Percentiles rank a stretch among this genome's conserved stretches.
phyloP scores from a whole-genome alignment of 2,888 invertebrate genomes.

The Melanostoma scalare region DNA sequence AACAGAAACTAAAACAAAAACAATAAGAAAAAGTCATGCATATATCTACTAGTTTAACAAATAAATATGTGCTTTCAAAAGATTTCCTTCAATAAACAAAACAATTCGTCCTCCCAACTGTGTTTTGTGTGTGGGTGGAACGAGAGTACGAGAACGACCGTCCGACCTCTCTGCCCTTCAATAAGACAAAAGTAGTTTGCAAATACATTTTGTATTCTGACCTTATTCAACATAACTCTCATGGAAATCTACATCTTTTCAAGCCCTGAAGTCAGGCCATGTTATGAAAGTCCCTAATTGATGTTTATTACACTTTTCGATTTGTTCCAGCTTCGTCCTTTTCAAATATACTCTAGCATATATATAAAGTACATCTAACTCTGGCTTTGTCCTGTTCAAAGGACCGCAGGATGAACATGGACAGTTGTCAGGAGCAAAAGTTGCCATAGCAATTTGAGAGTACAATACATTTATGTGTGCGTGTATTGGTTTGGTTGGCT shows the following conservation, averaged over 20 bases:
- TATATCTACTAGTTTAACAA: slow-evolving; percentile 17
- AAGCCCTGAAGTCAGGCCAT: slow-evolving; percentile 58
- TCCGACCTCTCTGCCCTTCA: not conserved
- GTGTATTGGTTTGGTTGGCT: slow-evolving; percentile 21
- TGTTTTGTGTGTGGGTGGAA: no score
- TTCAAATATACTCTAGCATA: slow-evolving; percentile 67
- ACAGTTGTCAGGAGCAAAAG: slow-evolving; percentile 54
- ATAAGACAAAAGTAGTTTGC: slow-evolving; percentile 35
- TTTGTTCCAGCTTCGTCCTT: slow-evolving; percentile 46
- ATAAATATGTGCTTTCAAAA: slow-evolving; percentile 40
- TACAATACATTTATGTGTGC: no score
- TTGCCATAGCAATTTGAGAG: slow-evolving; percentile 50
- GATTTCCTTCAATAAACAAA: slow-evolving; percentile 46
- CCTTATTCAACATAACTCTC: slow-evolving; percentile 61
- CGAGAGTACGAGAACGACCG: not conserved
- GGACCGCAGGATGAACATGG: slow-evolving; percentile 5
- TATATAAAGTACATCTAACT: slow-evolving; percentile 15
- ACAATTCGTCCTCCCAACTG: not conserved
- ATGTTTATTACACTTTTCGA: slow-evolving; percentile 73
- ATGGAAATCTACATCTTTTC: slow-evolving; percentile 64
- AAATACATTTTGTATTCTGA: slow-evolving; percentile 52
- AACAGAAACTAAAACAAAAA: no score
- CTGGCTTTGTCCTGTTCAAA: slow-evolving; percentile 33
- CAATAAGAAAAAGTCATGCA: slow-evolving; percentile 20
- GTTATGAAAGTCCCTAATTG: slow-evolving; percentile 71